Percentiles rank a stretch among this genome's conserved stretches.
These are phyloP conservation scores for Drosophila engyochracea DNA, from an alignment of 2,888 invertebrate species.

Conservation along the genomic window DNA sequence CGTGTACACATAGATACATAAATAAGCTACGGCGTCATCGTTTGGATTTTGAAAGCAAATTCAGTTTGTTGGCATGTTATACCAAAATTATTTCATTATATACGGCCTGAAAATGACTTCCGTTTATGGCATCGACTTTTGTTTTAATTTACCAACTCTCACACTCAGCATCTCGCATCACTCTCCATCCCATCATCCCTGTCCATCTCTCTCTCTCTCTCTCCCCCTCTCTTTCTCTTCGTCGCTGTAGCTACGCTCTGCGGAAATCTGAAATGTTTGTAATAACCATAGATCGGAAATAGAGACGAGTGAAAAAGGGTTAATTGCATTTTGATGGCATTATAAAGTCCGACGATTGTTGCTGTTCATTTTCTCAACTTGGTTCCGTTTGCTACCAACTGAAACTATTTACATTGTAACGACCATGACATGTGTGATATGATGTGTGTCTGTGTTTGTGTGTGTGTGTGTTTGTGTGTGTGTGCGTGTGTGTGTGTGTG, in stretches of 20 bases:
- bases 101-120: slow-evolving; percentile 73
- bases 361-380: slow-evolving; percentile 35
- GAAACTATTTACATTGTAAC: slow-evolving; percentile 37
- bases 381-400: slow-evolving; percentile 36
- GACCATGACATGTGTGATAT: slow-evolving; percentile 35
- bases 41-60: slow-evolving; percentile 69
- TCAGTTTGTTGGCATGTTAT: slow-evolving; percentile 42
- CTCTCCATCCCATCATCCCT: not conserved
- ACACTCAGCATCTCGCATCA: slow-evolving; percentile 31
- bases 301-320: slow-evolving; percentile 68
- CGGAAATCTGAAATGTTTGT: slow-evolving; percentile 69
- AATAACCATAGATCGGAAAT: slow-evolving; percentile 76
- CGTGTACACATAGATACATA: slow-evolving; percentile 7
- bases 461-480: slow-evolving; percentile 4
- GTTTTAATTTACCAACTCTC: slow-evolving; percentile 71
- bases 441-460: slow-evolving; percentile 7
- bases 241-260: slow-evolving; percentile 12
- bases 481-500: slow-evolving; percentile 10
- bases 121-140: slow-evolving; percentile 75
- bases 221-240: not conserved
- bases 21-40: slow-evolving; percentile 41
- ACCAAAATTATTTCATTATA: slow-evolving; percentile 75
- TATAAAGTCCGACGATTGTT: slow-evolving; percentile 60
- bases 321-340: slow-evolving; percentile 83
- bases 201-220: not conserved